Base-by-base conservation (phyloP, 1,140 invertebrate species). In the Drosophila nasuta region DNA sequence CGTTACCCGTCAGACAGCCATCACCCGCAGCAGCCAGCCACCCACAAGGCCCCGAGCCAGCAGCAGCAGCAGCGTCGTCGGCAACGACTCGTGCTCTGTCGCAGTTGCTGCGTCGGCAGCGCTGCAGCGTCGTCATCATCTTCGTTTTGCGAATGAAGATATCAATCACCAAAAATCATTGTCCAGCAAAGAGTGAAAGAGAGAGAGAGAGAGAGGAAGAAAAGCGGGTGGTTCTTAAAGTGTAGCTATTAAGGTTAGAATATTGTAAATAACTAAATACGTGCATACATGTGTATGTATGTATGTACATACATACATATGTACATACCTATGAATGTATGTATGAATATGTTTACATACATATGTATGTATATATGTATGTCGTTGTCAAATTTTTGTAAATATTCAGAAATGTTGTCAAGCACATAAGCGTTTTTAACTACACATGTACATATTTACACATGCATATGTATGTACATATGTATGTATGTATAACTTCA, bases 81-180 rank as follows among this genome's bases (percentile, higher is more conserved):
- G 35, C 35, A 38, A 38, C 38, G 30, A 13, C 49, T 13, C 35
- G 13, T 43, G 54, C 8, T 2, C 41, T 13, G 2, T 15, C 60
- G 46, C 6, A 15, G 60, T 38, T 13, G 58, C 6, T 20, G 33
- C 52, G 13, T 54, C 41, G 41, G 11, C 41, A 43, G n/a, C 41
- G 41, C 41, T 10, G 33, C 33, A 10, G 6, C 17, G 49, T 15
- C 69, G 43, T 54, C 46, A 49, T 69, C 51, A 25, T 64, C 46
- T 17, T 65, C 66, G 65, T 73, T 33, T 38, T 58, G 66, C 65
- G 56, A 46, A 80, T 75, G 52, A 80, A 82, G 76, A 79, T 79
- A 86, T 86, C 82, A 86, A 86, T 86, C 79, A 86, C 59, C 72
- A 73, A 73, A 77, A 75, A 72, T 64, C 46, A 51, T 54, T 71